Percentiles rank a stretch among this genome's conserved stretches.
Conservation (phyloP, 2,888 invertebrate genomes). For the Smittia aterrima region DNA sequence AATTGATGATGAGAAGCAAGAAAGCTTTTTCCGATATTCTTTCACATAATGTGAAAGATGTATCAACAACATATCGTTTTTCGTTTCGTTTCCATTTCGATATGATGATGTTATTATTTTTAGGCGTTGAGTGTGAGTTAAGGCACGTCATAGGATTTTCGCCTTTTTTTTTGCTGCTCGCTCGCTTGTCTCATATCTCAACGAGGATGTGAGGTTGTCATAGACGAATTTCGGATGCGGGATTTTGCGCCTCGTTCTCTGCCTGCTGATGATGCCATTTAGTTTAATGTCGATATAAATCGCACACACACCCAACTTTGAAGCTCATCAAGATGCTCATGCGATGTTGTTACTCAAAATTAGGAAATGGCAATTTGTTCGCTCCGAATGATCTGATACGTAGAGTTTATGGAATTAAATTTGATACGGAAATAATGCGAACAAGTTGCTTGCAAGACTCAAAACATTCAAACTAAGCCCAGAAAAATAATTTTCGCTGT, state of each 20-base stretch:
- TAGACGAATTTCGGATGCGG: background rate
- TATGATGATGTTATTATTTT: conserved; percentile 38
- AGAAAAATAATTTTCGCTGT: background rate
- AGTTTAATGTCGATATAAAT: background rate
- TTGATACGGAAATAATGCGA: background rate
- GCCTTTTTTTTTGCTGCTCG: background rate
- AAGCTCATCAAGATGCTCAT: too few relatives aligned
- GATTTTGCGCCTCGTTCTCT: background rate
- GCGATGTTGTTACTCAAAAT: background rate
- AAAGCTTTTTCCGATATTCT: conserved; percentile 5
- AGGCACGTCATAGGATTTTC: conserved; percentile 15
- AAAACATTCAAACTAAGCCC: too few relatives aligned
- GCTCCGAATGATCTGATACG: background rate
- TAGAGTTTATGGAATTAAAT: background rate
- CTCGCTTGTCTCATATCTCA: too few relatives aligned
- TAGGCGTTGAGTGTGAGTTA: conserved; percentile 28
- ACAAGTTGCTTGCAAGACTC: too few relatives aligned
- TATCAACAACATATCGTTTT: conserved; percentile 40
- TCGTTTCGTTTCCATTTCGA: conserved; percentile 38
- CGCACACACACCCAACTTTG: too few relatives aligned
- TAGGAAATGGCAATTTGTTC: background rate
- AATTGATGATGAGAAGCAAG: background rate
- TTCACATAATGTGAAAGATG: too few relatives aligned
- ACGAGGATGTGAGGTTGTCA: background rate
- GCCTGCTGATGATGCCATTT: background rate